A percentile compares a stretch with the other conserved stretches of the same genome.
Conservation (phyloP, 2,797 vertebrate genomes). For the Gobio occitaniae region DNA sequence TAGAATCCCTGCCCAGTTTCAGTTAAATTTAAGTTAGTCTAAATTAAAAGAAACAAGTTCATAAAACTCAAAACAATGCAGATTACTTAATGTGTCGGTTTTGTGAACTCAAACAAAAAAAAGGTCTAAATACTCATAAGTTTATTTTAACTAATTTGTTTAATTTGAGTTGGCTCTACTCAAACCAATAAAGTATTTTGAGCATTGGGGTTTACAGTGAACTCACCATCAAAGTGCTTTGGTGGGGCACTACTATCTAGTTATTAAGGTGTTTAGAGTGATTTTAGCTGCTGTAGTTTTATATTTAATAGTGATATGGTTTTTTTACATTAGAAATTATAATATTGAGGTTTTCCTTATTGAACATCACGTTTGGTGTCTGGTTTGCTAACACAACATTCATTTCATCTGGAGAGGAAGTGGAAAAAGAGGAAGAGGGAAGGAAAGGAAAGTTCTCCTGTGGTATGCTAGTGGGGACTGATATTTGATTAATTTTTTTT, state of each 20-base stretch:
- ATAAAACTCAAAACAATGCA: no score
- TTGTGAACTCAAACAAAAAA: no score
- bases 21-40: no score
- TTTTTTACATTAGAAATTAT: neutral
- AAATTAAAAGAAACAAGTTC: no score
- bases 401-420: slow-evolving; percentile 40
- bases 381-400: neutral
- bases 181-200: no score
- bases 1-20: no score
- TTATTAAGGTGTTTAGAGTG: neutral
- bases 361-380: neutral
- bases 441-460: slow-evolving; percentile 40
- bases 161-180: no score
- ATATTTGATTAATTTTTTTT: neutral
- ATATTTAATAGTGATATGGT: neutral
- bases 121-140: no score
- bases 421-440: neutral
- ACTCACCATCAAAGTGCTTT: neutral
- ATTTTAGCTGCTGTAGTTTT: neutral
- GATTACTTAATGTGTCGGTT: no score
- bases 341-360: neutral
- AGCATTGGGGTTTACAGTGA: neutral
- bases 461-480: neutral
- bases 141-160: no score
- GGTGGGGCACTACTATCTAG: neutral